These are phyloP conservation scores for Orthosia incerta DNA, from an alignment of 2,888 invertebrate genomes.

Conservation along the genomic window DNA sequence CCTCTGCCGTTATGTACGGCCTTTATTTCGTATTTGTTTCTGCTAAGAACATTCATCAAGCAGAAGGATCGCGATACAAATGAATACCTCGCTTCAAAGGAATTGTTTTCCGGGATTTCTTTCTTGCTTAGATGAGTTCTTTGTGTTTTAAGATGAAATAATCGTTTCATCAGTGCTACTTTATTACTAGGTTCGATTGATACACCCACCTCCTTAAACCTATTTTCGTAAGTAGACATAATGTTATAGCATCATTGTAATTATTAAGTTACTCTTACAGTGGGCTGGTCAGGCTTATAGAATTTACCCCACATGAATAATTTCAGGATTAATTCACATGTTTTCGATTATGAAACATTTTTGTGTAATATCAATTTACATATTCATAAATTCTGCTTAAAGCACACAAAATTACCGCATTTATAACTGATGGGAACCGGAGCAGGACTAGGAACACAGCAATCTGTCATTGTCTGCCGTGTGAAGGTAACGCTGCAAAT, in stretches of 20 bases:
- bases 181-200: background rate
- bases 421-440: constrained; percentile 15
- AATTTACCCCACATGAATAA: background rate
- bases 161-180: constrained; percentile 2
- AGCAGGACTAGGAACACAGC: constrained; percentile 26
- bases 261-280: background rate
- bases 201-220: background rate
- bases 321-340: background rate
- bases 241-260: background rate
- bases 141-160: background rate
- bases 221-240: background rate
- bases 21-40: constrained; percentile 39
- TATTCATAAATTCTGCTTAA: constrained; percentile 3
- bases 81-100: constrained; percentile 25
- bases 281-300: background rate
- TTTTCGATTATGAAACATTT: constrained; percentile 4
- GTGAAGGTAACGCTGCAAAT: constrained; percentile 41
- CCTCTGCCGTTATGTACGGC: constrained; percentile 37
- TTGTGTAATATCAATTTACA: constrained; percentile 1
- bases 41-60: constrained; percentile 34
- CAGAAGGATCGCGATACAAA: constrained; percentile 17
- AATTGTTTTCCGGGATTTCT: constrained; percentile 9
- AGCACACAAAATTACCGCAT: constrained; percentile 19
- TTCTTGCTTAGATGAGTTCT: constrained; percentile 2
- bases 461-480: constrained; percentile 52